Evolutionary conservation across 2,888 invertebrate species (phyloP), one percentile per base, ranked within the genome.

Genomic region (Subacronicta megacephala): DNA sequence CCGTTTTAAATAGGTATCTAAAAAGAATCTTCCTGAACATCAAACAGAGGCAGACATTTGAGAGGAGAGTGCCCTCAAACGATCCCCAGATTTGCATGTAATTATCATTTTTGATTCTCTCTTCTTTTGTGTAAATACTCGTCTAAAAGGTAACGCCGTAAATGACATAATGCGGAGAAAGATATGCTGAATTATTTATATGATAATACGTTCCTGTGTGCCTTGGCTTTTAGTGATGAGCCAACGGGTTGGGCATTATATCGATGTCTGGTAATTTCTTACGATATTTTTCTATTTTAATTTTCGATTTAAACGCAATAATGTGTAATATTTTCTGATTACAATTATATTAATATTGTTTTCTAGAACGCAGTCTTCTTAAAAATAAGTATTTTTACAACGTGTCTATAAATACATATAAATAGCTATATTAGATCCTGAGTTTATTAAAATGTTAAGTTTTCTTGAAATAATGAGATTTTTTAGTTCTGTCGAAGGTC

Each of bases 101-200:
- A 94, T 94, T 94, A 94, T 93, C 92, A 94, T 94, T 94, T 94
- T 94, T 94, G 94, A 94, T 94, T 94, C 92, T 87, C 88, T 90
- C 88, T 91, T 93, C 94, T 94, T 94, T 93, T 94, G 93, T 93
- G 91, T 90, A 93, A 93, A 93, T 89, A 92, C 91, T 88, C 87
- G 29, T 87, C 85, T 89, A 84, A 88, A 91, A 92, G 90, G 92
- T 90, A 92, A 90, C 87, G 84, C 88, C 85, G 90, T 90, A 92
- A 94, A 93, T 93, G 92, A 94, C 92, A 92, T 93, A 93, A 93
- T 93, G 88, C 92, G 81, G 82, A 80, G 84, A 88, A 89, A 90
- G 93, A 93, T 93, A 93, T 87, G 85, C 89, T 92, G 93, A 93
- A 94, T 94, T 90, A 93, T 93, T 93, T 90, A 94, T 91, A 82